Evolutionary conservation across 2,797 vertebrate species (phyloP), one percentile per base, ranked within the genome.

Genomic region (Cirrhinus molitorella): DNA sequence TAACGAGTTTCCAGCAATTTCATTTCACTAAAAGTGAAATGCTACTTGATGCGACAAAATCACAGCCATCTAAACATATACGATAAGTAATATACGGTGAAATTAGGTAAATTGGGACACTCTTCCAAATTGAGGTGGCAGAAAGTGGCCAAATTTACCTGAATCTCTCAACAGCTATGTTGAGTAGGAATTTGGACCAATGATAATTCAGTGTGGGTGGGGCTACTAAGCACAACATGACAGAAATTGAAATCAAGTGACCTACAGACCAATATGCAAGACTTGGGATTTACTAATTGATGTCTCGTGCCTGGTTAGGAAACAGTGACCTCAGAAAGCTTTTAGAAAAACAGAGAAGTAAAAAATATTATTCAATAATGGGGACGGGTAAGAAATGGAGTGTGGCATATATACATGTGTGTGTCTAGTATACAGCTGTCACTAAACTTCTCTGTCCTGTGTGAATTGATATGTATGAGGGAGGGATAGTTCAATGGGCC

Each of bases 381-480:
- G 65, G 70, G 80, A 86, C 78, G 80, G 23, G n/a, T 85, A 34
- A 53, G 51, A 80, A 65, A 61, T 73, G 8, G 49, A 73, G 80
- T 68, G 49, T 75, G 34, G 16, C n/a, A 65, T 53, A 65, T 53
- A 65, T 34, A 66, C 57, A 53, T 8, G 73, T 34, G 74, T 59
- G 75, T 83, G 65, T 92, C 87, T 88, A 87, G 45, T 21, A 83
- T 83, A 83, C 72, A 57, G 43, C 82, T 83, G 59, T 19, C 75
- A 49, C 82, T 83, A 83, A 83, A 83, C 82, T 83, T 91, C 87
- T 84, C 71, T 91, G 85, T 78, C 45, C 51, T 81, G 37, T 81
- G 59, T 81, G 72, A 71, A 61, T 76, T 34, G 61, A 61, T 85
- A 61, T 78, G 49, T 72, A 43, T 73, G 53, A 81, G 74, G 66